Base-by-base conservation (phyloP, 2,888 invertebrate genomes). In the Clepsis dumicolana region DNA sequence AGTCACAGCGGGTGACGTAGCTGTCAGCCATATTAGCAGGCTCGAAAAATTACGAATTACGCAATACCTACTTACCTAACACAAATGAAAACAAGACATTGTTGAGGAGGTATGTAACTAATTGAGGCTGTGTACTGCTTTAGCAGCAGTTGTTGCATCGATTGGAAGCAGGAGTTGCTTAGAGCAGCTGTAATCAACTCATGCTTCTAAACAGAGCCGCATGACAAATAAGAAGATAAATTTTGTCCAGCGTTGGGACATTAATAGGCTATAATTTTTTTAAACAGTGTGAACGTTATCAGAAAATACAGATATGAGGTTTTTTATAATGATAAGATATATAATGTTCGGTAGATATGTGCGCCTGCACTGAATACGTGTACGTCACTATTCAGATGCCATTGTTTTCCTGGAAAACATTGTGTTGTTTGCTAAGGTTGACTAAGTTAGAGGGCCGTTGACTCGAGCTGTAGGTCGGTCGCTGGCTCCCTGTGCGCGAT, bases 381-480 rank as follows among this genome's bases (percentile, higher is more conserved):
- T 18, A 44, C 59, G 53, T 52, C 57, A 44, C 21, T 41, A 57
- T 52, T 41, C 41, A 21, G 25, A 24, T 52, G 66, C 52, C 41
- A 64, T 64, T 68, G 57, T 57, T 59, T 65, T 48, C 48, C 57
- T 57, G 52, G 27, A n/a, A 61, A 24, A 32, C 24, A 66, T 50
- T 54, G n/a, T 66, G 21, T 59, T 41, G 52, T 21, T 66, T 59
- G 63, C 64, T 68, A 64, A 68, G 52, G 63, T 64, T 64, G 68
- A 53, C 59, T 53, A 59, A 68, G 64, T 64, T 68, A 25, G 59
- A 68, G 59, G 64, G 68, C 68, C 68, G 50, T 53, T 68, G 68
- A 68, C 68, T 59, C 27, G 63, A 27, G 32, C 52, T 35, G 70
- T 38, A 44, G 70, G 71, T 64, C 71, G 70, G 53, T 60, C 68